phyloP scores from a whole-genome alignment of 2,113 vertebrate genomes.

The Glaucomys volans region DNA sequence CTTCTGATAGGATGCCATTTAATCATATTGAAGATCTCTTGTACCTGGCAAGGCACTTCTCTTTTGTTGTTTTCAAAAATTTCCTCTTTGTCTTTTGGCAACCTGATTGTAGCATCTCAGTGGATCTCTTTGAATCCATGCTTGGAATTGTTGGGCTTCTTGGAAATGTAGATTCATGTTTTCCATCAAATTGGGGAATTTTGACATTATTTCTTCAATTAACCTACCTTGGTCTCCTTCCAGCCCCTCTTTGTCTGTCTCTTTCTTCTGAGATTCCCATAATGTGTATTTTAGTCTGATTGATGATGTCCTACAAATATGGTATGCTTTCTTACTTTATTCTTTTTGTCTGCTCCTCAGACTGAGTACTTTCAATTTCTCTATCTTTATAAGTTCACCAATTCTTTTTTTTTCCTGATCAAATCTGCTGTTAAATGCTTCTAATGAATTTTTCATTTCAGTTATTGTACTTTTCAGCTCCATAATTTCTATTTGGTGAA shows the following conservation, averaged over 20 bases:
- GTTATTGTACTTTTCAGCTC: neutral
- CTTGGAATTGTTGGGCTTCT: constrained; percentile 3
- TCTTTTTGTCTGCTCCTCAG: neutral
- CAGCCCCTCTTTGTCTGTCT: too few relatives aligned
- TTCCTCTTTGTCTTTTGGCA: neutral
- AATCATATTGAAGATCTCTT: neutral
- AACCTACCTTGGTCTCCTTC: neutral
- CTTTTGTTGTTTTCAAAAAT: neutral
- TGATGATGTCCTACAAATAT: neutral
- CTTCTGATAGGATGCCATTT: neutral
- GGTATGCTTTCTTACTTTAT: neutral
- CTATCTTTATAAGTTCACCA: neutral
- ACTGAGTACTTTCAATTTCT: neutral
- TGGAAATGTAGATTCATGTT: neutral
- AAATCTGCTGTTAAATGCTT: neutral
- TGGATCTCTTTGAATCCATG: neutral
- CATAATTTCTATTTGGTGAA: neutral
- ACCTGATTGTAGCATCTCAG: neutral
- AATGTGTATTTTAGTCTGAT: neutral
- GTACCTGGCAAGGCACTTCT: neutral
- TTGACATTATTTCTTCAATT: neutral
- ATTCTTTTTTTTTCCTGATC: neutral
- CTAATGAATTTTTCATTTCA: neutral
- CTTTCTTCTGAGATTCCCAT: neutral
- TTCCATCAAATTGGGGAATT: neutral